phyloP scores from a whole-genome alignment of 2,113 vertebrate species.

The Catharus minimus region DNA sequence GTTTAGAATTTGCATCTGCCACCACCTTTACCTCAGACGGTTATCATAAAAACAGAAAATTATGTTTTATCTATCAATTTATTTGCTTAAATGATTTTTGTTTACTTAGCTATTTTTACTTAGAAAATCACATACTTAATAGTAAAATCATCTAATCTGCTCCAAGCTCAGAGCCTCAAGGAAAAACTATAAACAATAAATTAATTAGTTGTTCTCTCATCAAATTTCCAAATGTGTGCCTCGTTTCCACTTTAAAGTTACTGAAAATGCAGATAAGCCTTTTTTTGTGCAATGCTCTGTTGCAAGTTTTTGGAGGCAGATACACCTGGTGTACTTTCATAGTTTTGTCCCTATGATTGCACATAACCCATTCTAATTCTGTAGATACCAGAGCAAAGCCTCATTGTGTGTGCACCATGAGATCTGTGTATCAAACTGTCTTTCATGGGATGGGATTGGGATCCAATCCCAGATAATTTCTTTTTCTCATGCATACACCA shows the following conservation, averaged over 20 bases:
- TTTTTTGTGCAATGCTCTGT: not conserved
- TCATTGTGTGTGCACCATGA: not conserved
- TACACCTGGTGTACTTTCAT: not conserved
- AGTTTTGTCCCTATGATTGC: not conserved
- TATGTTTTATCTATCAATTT: not conserved
- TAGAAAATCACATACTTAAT: not conserved
- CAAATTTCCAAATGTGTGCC: not conserved
- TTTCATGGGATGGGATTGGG: not conserved
- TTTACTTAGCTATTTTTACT: not conserved
- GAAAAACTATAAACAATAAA: not conserved
- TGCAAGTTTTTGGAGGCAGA: not conserved
- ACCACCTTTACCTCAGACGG: not conserved
- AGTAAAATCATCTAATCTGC: not conserved
- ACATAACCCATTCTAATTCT: not conserved
- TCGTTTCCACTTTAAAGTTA: not conserved
- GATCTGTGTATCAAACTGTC: not conserved
- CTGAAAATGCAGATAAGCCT: not conserved
- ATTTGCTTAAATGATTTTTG: not conserved
- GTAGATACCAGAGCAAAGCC: not conserved
- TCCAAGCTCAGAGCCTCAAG: not conserved
- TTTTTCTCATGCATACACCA: not conserved
- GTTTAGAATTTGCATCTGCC: not conserved
- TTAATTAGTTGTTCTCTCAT: not conserved
- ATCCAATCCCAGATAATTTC: rapidly evolving
- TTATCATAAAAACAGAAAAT: not conserved